Base-by-base conservation (phyloP, 1,140 invertebrate species). In the Cydia amplana region DNA sequence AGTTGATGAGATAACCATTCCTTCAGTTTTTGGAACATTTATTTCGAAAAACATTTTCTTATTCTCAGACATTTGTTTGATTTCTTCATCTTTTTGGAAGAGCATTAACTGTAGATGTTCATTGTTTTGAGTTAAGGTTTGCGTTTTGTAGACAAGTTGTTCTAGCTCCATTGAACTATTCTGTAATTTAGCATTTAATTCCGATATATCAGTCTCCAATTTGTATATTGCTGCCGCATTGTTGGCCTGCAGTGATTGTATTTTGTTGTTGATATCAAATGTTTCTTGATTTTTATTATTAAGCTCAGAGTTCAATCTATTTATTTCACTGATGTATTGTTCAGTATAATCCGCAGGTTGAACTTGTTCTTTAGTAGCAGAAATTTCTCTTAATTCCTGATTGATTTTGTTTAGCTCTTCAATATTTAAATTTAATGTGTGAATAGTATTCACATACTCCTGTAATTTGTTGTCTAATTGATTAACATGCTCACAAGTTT, bases 401-500 rank as follows among this genome's bases (percentile, higher is more conserved):
- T 92, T 93, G 78, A 87, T 77, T 74, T 70, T 79, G 67, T 79
- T 79, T 7, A 92, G 70, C 74, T 93, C 91, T 77, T 84, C 78
- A 28, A 89, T 65, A 78, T 89, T 90, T 64, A 81, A 75, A 28
- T 83, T 88, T 49, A 90, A 78, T 4, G 76, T 82, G 76, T 90
- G 82, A 78, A 85, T 87, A 76, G 84, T 87, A 36, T 72, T 78
- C 65, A 77, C 87, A 77, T 90, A 87, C 74, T 93, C 89, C 64
- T 91, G 85, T 28, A 92, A 60, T 78, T 87, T 85, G 12, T 76
- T 75, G 77, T 91, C 87, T 20, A 94, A 80, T 28, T 93, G 84
- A n/a, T 84, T 82, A 43, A 94, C 82, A 80, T 94, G 93, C 77
- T 94, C 93, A 78, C 87, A 94, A 55, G 94, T 90, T 76, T 93